phyloP scores from a whole-genome alignment of 1,140 invertebrate species.

The Varroa destructor region DNA sequence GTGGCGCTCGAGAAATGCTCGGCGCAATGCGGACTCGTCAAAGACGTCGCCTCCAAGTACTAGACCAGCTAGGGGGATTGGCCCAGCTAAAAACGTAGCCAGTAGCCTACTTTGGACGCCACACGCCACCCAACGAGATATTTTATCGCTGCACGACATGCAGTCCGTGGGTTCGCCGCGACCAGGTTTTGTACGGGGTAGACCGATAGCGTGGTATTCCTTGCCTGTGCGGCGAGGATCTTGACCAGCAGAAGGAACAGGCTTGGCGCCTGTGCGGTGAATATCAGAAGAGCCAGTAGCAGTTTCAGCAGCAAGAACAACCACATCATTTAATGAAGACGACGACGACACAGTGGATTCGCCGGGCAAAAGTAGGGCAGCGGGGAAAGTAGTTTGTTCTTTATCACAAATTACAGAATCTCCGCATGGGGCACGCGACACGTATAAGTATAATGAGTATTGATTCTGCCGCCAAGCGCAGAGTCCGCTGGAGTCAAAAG shows the following conservation, averaged over 20 bases:
- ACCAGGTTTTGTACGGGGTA: slow-evolving; percentile 76
- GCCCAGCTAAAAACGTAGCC: not conserved
- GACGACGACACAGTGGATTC: slow-evolving; percentile 26
- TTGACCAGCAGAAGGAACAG: slow-evolving; percentile 45
- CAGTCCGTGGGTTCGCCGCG: slow-evolving; percentile 62
- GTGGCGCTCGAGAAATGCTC: slow-evolving; percentile 4
- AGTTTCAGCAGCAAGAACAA: slow-evolving; percentile 14
- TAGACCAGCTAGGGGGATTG: slow-evolving; percentile 4
- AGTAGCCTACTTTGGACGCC: slow-evolving; percentile 6
- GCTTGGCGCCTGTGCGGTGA: slow-evolving; percentile 76
- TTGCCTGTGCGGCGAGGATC: slow-evolving; percentile 36
- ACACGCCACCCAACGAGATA: slow-evolving; percentile 14
- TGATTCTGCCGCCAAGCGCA: slow-evolving; percentile 27
- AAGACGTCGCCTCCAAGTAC: not conserved
- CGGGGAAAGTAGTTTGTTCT: slow-evolving; percentile 17
- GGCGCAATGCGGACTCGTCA: not conserved
- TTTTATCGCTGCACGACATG: slow-evolving; percentile 25
- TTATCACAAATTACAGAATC: slow-evolving; percentile 78
- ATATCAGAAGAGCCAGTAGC: slow-evolving; percentile 45
- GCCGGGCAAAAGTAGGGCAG: slow-evolving; percentile 29
- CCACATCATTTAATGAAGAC: not conserved
- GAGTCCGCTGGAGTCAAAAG: slow-evolving; percentile 32
- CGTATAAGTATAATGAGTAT: slow-evolving; percentile 29
- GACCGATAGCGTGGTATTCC: slow-evolving; percentile 56
- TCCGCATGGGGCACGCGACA: slow-evolving; percentile 45